Base-by-base conservation (phyloP, 2,888 invertebrate genomes). In the Neelides folsomi region DNA sequence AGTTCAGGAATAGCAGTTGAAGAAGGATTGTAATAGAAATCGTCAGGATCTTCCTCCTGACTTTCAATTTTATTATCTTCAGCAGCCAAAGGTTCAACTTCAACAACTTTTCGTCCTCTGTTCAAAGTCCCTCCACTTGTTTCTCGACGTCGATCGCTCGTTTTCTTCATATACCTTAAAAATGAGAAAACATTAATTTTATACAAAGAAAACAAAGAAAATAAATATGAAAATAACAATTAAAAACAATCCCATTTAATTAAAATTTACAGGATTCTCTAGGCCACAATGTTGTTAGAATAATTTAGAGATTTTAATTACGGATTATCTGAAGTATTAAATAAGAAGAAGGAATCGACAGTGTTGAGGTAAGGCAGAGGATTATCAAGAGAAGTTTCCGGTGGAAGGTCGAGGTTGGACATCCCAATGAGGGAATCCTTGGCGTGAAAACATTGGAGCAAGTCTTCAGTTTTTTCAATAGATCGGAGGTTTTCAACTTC, bases 11-110 rank as follows among this genome's bases (percentile, higher is more conserved):
- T 63, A 19, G 56, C 56, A 19, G 54, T 38, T 13, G 61, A 51
- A 1, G 65, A 59, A 1, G 65, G 63, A 37, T 57, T 53, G 39
- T 63, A 65, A 27, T 60, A 64, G 48, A 65, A 65, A 48, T 65
- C 63, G 51, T 63, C 64, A 20, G 40, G 18, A 9, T 54, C 59
- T 37, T 49, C 19, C 38, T 9, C 18, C 8, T 38, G 38, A 5
- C 4, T 9, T 27, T 27, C 27, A 27, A 27, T 7, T 5, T 27
- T 27, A 5, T 27, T 27, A 3, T 38, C 38, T 38, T 38, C 13
- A 5, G 13, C 4, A 38, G n/a, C 38, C n/a, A n/a, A n/a, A 38
- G 38, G n/a, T 51, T 56, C 4, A 50, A 18, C 15, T 53, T 51
- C 2, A 15, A 42, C 35, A 47, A 36, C 10, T 10, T 15, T n/a